A percentile compares a stretch with the other conserved stretches of the same genome.
Evolutionary conservation across 2,888 invertebrate genomes (phyloP).

Genomic region (Oxystoma pomonae): DNA sequence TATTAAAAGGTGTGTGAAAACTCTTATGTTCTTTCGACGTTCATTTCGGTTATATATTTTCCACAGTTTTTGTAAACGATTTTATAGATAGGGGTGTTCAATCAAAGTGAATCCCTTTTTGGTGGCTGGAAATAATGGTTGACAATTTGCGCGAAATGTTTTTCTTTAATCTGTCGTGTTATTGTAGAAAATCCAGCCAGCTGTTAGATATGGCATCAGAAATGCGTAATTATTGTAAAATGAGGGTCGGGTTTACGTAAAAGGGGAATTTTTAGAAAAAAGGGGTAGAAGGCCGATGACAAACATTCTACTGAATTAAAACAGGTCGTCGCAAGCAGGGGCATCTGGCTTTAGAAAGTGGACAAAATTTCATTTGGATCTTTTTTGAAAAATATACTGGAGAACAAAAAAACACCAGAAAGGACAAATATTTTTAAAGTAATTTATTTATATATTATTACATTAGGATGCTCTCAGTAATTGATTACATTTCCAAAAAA

Average conservation of each 20-base stretch:
- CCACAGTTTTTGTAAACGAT: too few species aligned
- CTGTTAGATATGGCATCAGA: conserved; percentile 43
- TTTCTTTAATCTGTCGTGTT: conserved; percentile 40
- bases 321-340: conserved; percentile 29
- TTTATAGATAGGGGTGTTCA: background rate
- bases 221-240: conserved; percentile 48
- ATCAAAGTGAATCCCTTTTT: background rate
- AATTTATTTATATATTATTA: too few species aligned
- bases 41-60: too few species aligned
- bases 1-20: too few species aligned
- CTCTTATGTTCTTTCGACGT: too few species aligned
- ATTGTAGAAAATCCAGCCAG: conserved; percentile 40
- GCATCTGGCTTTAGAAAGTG: too few species aligned
- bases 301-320: conserved; percentile 37
- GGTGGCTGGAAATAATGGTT: conserved; percentile 10
- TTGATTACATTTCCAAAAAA: too few species aligned
- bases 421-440: too few species aligned
- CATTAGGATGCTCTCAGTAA: too few species aligned
- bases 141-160: conserved; percentile 32
- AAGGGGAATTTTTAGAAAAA: conserved; percentile 45
- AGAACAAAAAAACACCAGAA: too few species aligned
- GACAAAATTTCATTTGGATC: too few species aligned
- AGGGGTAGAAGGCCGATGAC: conserved; percentile 44
- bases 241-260: conserved; percentile 46
- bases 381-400: too few species aligned